Conservation (phyloP, 2,797 vertebrate species). For the Hydrolagus colliei region DNA sequence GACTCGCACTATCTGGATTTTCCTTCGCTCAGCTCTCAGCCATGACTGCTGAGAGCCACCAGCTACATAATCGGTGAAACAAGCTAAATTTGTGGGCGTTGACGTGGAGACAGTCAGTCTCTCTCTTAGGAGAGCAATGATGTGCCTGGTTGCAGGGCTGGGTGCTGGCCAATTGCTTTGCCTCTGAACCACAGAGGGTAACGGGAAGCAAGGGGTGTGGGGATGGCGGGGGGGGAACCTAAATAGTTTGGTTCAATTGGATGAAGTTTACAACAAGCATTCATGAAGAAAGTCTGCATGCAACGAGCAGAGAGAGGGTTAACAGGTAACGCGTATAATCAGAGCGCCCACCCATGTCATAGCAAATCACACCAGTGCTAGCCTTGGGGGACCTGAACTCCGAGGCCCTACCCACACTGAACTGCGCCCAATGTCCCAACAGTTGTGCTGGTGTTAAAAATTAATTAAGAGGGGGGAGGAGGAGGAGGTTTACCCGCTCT, state of each 20-base stretch:
- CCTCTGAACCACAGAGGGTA: too few species aligned
- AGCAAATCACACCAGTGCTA: not conserved
- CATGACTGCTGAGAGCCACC: too few species aligned
- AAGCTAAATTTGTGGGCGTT: too few species aligned
- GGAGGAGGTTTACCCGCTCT: slow-evolving; percentile 70
- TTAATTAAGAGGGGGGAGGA: not conserved
- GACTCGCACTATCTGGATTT: not conserved
- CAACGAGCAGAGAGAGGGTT: not conserved
- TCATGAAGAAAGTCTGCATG: not conserved
- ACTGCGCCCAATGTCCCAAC: not conserved
- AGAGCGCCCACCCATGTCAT: not conserved
- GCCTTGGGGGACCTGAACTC: not conserved
- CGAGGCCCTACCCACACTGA: not conserved
- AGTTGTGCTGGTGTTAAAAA: not conserved
- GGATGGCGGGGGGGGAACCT: too few species aligned
- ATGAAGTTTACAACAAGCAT: too few species aligned
- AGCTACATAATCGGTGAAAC: too few species aligned
- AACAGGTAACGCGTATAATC: not conserved
- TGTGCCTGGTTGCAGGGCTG: not conserved
- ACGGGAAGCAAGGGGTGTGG: too few species aligned
- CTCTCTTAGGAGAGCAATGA: not conserved
- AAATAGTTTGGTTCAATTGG: too few species aligned
- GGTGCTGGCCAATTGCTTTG: too few species aligned
- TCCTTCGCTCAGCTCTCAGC: not conserved
- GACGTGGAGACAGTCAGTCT: not conserved